Evolutionary conservation across 2,113 vertebrate species (phyloP), one percentile per base, ranked within the genome.

Genomic region (Apistogramma diplotaenia): DNA sequence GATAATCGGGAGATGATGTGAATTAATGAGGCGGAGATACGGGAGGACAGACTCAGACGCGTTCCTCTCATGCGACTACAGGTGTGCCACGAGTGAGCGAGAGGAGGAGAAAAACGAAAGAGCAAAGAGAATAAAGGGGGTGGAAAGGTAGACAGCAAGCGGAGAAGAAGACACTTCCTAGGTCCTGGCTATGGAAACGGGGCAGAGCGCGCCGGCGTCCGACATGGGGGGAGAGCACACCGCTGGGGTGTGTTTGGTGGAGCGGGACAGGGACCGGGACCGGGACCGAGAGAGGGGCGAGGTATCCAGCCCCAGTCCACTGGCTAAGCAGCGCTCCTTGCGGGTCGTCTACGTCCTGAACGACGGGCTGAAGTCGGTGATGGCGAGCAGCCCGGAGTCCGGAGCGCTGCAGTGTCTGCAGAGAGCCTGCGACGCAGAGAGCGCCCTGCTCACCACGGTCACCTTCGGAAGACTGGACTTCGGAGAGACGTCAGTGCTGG

Each of bases 391-490:
- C 89, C 95, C 97, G 0, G 97, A 97, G 85, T 95, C 93, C 3
- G 97, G 97, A 3, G 97, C 97, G 1, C 88, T 96, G 58, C 96
- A 94, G 80, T 97, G 96, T 61, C 94, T 99, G 49, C 94, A 94
- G 89, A 87, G 95, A 12, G 97, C 98, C 0, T 99, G 98, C 83
- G 96, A 97, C 88, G 91, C 96, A 0, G 95, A 97, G 89, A 97
- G 96, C 19, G 97, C 96, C 2, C 95, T 96, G 85, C 95, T 99
- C n/a, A 92, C 90, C 89, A 96, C 94, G 0, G 93, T 98, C 53
- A 95, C 96, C 61, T 98, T 99, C 72, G 96, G 96, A 1, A 91
- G 96, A 56, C 92, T 99, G 61, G 97, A 99, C 94, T 97, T 97
- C 57, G 97, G 97, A 9, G 96, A 98, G 85, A 96, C 96, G 0